A percentile compares a stretch with the other conserved stretches of the same genome.
Conservation (phyloP, 2,888 invertebrate genomes). For the Noctua pronuba region DNA sequence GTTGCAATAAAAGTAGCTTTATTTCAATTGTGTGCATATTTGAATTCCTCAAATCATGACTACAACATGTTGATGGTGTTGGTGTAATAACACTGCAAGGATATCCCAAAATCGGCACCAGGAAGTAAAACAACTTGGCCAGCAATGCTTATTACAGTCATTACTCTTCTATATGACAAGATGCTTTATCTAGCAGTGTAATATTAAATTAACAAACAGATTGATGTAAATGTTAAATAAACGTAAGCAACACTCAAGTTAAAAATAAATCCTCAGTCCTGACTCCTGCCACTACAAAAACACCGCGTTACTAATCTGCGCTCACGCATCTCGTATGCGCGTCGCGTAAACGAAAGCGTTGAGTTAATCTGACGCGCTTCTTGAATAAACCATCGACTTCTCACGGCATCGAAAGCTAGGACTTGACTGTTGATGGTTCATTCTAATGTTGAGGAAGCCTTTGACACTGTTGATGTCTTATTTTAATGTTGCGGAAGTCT, state of each 20-base stretch:
- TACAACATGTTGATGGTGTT: background rate
- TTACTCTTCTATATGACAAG: background rate
- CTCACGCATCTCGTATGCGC: constrained; percentile 48
- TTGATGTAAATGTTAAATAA: constrained; percentile 1
- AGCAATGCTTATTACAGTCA: background rate
- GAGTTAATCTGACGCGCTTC: constrained; percentile 63
- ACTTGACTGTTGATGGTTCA: constrained; percentile 20
- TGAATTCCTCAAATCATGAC: background rate
- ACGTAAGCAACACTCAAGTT: background rate
- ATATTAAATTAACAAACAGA: background rate
- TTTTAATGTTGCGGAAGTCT: constrained; percentile 37
- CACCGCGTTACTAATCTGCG: constrained; percentile 49
- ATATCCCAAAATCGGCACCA: background rate
- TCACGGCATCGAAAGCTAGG: constrained; percentile 61
- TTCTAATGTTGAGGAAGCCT: constrained; percentile 30
- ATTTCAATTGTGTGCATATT: background rate
- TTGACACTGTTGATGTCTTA: constrained; percentile 10
- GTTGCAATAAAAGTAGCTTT: background rate
- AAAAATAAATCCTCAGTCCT: constrained; percentile 28
- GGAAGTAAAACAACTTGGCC: too few relatives aligned
- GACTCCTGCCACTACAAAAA: constrained; percentile 38
- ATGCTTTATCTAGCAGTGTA: background rate
- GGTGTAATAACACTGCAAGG: background rate
- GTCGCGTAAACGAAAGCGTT: constrained; percentile 63
- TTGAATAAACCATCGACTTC: constrained; percentile 65